A percentile compares a stretch with the other conserved stretches of the same genome.
These are phyloP conservation scores for Ramphastos sulfuratus DNA, from an alignment of 2,113 vertebrate species.

Conservation along the genomic window DNA sequence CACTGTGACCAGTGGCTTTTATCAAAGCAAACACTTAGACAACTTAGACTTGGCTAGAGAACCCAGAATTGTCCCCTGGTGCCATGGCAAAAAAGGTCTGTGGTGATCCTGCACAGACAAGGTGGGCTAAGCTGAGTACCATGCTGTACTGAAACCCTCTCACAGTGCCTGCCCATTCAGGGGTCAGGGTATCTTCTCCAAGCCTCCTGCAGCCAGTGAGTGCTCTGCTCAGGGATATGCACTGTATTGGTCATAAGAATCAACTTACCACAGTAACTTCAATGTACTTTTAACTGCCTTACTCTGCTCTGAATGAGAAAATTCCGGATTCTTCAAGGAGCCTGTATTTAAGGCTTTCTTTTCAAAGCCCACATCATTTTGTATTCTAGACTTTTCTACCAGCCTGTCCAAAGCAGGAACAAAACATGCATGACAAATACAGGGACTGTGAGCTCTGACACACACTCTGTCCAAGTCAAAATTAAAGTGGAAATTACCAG, in stretches of 20 bases:
- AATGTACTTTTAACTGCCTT: constrained; percentile 38
- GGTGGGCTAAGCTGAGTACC: not conserved
- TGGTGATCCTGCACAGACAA: not conserved
- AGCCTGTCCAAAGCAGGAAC: not conserved
- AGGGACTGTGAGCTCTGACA: not conserved
- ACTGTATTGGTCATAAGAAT: not conserved
- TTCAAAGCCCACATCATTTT: constrained; percentile 1
- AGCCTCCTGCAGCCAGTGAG: not conserved
- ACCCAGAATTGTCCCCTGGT: not conserved
- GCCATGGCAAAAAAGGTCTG: not conserved
- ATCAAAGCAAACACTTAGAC: not conserved
- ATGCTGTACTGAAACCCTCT: rapidly evolving
- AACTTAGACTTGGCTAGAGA: not conserved
- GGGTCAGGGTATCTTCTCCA: not conserved
- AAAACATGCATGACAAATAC: not conserved
- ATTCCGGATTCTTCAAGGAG: constrained; percentile 48
- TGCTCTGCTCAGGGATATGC: not conserved
- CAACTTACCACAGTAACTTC: not conserved
- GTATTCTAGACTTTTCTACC: not conserved
- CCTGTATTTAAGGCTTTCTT: constrained; percentile 16
- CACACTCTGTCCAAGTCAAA: not conserved
- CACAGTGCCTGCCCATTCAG: rapidly evolving
- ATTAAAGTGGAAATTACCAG: not conserved
- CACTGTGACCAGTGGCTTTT: not conserved
- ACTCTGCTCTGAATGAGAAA: not conserved